Conservation (phyloP, 2,888 invertebrate species). For the Idaea aversata region DNA sequence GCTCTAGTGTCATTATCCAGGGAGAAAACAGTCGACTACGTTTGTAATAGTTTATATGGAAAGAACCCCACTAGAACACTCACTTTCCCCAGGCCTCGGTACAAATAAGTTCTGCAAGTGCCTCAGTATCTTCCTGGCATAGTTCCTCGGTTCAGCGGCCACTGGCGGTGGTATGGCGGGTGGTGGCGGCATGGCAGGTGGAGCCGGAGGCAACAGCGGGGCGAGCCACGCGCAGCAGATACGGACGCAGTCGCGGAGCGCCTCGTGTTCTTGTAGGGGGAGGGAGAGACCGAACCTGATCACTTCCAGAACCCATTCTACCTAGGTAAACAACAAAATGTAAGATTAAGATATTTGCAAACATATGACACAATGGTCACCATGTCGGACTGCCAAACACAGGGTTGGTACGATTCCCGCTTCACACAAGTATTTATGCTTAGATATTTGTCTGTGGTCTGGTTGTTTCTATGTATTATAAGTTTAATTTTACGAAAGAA, state of each 20-base stretch:
- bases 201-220: conserved; percentile 91
- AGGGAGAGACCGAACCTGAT: conserved; percentile 95
- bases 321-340: conserved; percentile 72
- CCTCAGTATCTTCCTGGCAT: conserved; percentile 93
- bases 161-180: conserved; percentile 94
- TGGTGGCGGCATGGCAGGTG: conserved; percentile 90
- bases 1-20: no score
- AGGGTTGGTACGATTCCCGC: no score
- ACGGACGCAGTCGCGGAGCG: conserved; percentile 96
- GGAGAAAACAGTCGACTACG: no score
- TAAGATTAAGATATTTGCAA: not conserved
- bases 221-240: conserved; percentile 98
- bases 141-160: conserved; percentile 92
- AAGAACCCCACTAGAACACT: no score
- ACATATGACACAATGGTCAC: no score
- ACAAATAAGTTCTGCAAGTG: conserved; percentile 97
- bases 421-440: no score
- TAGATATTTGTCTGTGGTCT: no score
- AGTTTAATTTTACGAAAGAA: no score
- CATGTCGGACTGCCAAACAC: no score
- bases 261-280: conserved; percentile 94
- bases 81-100: conserved; percentile 95
- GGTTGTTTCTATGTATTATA: no score
- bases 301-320: conserved; percentile 92
- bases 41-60: no score